These are phyloP conservation scores for Perca fluviatilis DNA, from an alignment of 2,113 vertebrate genomes.

Conservation along the genomic window DNA sequence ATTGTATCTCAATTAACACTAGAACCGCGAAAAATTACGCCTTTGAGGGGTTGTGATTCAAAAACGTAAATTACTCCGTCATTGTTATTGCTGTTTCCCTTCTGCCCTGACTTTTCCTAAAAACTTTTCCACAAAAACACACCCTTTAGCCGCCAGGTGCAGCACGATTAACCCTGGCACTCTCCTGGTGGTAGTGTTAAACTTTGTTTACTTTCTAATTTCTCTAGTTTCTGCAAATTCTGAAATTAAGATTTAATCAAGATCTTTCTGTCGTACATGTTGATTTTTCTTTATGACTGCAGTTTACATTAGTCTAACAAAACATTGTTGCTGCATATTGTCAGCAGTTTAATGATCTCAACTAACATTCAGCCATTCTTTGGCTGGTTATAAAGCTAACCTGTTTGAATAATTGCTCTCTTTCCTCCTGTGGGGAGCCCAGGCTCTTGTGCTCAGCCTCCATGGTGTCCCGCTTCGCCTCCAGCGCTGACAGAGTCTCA, in stretches of 20 bases:
- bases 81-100: no score
- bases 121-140: no score
- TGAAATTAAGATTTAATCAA: background rate
- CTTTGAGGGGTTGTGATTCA: no score
- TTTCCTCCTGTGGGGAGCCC: conserved; percentile 92
- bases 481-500: conserved; percentile 87
- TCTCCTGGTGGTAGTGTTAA: no score
- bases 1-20: no score
- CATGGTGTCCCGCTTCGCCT: conserved; percentile 88
- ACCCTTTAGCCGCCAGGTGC: no score
- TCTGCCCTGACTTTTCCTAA: no score
- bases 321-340: background rate
- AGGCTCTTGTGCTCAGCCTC: conserved; percentile 90
- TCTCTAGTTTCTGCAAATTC: background rate
- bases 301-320: no score
- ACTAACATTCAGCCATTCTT: background rate
- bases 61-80: no score
- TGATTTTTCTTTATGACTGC: background rate
- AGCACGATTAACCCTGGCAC: no score
- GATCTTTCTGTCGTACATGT: background rate
- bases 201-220: no score
- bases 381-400: conserved; percentile 63
- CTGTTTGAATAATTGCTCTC: conserved; percentile 92
- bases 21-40: no score
- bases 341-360: background rate